Evolutionary conservation across 2,888 invertebrate species (phyloP), one percentile per base, ranked within the genome.

Genomic region (Sinodicranocentrus sp.): DNA sequence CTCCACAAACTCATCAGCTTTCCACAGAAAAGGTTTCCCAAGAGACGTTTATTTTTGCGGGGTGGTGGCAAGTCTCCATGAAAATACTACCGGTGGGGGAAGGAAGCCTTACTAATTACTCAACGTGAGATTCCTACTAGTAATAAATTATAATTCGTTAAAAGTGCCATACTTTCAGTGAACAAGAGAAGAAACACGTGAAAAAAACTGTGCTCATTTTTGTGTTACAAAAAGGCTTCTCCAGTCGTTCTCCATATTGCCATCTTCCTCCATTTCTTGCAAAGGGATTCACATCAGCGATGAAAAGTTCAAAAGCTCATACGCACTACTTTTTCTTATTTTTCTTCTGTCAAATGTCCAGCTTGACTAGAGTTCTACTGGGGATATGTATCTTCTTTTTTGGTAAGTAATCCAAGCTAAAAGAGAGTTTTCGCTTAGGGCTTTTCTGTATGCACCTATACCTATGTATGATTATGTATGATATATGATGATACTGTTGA

Each of bases 381-480:
- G 75, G 82, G 54, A 52, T 82, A 52, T 82, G 68, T 54, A 68
- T 82, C 57, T 76, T 82, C 26, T 52, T 82, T 15, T 21, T 82
- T 54, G 82, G 82, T 82, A 76, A 82, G 82, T 61, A 65, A 44
- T 21, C 8, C 8, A 13, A 10, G 44, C 26, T 5, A 48, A 68
- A 19, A n/a, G 1, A 3, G 10, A 44, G 23, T 5, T 10, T 5
- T 28, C 61, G 13, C 6, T 15, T 28, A 61, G 15, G 10, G 13
- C 13, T 8, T 39, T 8, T 39, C 5, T 13, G 39, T 39, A 39
- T 39, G 13, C 39, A 39, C 5, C 13, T 39, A 39, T 39, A 39
- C 39, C 6, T 39, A 28, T 6, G 23, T 57, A 26, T 61, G 61
- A 61, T 28, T 61, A 61, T 61, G 61, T 28, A 61, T 61, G 48